Percentiles rank a stretch among this genome's conserved stretches.
These are phyloP conservation scores for Ptychobarbus kaznakovi DNA, from an alignment of 2,797 vertebrate species.

Conservation along the genomic window DNA sequence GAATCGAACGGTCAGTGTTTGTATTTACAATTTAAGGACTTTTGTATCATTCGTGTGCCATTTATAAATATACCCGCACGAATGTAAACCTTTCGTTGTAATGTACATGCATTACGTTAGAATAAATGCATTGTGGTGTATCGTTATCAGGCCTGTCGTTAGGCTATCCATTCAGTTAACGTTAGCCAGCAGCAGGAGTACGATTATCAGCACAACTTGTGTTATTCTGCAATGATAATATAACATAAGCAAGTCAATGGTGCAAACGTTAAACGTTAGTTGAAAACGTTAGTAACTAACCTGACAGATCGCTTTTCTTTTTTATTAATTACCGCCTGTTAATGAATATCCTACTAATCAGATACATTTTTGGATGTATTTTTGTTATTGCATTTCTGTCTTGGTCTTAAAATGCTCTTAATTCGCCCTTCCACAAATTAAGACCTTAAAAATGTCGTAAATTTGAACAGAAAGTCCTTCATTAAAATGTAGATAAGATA, in stretches of 20 bases:
- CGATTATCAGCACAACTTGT: neutral
- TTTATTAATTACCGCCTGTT: neutral
- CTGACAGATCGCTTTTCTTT: neutral
- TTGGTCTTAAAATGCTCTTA: neutral
- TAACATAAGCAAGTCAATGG: neutral
- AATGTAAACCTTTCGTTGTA: neutral
- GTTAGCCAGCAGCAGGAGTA: neutral
- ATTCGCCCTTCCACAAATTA: neutral
- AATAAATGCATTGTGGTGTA: neutral
- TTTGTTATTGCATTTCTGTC: neutral
- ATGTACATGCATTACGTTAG: neutral
- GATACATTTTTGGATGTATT: no score
- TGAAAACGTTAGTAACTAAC: no score
- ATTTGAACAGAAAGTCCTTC: neutral
- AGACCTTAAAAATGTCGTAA: neutral
- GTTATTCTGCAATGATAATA: neutral
- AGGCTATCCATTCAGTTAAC: neutral
- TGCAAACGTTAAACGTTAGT: neutral
- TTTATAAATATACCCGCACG: no score
- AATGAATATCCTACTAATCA: neutral
- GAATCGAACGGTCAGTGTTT: constrained; percentile 66
- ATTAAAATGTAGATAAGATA: no score
- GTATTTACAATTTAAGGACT: neutral
- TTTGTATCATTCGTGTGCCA: neutral
- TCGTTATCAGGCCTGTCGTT: neutral